A percentile compares a stretch with the other conserved stretches of the same genome.
phyloP scores from a whole-genome alignment of 2,888 invertebrate species.

The Dastarcus helophoroides region DNA sequence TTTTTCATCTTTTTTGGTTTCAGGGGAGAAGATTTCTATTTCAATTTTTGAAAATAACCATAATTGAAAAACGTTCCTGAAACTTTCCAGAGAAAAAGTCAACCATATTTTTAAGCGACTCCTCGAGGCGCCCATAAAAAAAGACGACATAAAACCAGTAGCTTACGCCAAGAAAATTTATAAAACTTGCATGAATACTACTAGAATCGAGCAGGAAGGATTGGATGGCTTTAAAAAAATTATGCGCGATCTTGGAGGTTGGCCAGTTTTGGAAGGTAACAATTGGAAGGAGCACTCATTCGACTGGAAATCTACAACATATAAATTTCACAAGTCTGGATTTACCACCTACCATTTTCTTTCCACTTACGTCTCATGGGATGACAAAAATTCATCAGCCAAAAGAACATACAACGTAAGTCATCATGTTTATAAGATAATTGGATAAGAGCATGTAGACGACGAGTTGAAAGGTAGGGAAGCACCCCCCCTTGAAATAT shows the following conservation, averaged over 20 bases:
- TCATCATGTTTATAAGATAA: not conserved
- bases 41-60: no score
- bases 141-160: constrained; percentile 34
- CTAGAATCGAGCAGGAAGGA: constrained; percentile 60
- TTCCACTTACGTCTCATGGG: constrained; percentile 69
- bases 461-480: no score
- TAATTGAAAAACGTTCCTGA: no score
- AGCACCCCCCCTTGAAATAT: no score
- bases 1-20: no score
- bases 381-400: constrained; percentile 73
- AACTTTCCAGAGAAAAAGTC: constrained; percentile 15
- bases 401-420: constrained; percentile 66
- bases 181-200: constrained; percentile 39
- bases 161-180: constrained; percentile 36
- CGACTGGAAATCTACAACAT: constrained; percentile 28
- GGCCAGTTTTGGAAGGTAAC: constrained; percentile 44
- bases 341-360: constrained; percentile 73
- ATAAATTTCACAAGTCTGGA: constrained; percentile 59
- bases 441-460: no score
- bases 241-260: constrained; percentile 39
- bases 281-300: constrained; percentile 25
- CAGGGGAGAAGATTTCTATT: no score
- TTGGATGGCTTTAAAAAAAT: constrained; percentile 28
- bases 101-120: constrained; percentile 38
- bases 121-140: constrained; percentile 31